Evolutionary conservation across 1,140 invertebrate genomes (phyloP).

Genomic region (Eumaeus atala): DNA sequence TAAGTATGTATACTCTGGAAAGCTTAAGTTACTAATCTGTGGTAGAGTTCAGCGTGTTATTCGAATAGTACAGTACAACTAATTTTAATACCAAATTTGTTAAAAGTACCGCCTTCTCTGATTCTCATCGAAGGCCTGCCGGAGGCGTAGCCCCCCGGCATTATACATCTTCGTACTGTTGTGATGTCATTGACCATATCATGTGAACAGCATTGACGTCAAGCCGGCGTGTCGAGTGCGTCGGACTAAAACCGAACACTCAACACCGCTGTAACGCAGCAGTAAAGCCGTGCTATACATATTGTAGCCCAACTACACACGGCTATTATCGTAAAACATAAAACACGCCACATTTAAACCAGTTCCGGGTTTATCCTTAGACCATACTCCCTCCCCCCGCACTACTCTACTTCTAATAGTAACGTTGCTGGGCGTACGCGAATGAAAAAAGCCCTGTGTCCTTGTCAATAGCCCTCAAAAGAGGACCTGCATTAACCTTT

Average conservation of each 20-base stretch:
- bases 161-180: background rate
- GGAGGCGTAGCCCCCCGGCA: background rate
- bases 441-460: no score
- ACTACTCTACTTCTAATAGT: no score
- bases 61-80: no score
- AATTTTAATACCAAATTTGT: no score
- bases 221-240: constrained; percentile 1
- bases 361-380: background rate
- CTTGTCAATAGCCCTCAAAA: no score
- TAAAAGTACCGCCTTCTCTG: no score
- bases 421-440: no score
- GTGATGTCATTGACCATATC: constrained; percentile 4
- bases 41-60: no score
- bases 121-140: background rate
- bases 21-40: no score
- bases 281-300: background rate
- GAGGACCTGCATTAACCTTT: no score
- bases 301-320: background rate
- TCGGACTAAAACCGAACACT: constrained; percentile 3
- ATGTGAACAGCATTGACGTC: background rate
- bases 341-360: background rate
- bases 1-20: no score
- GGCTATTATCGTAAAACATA: constrained; percentile 1
- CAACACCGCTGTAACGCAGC: constrained; percentile 1
- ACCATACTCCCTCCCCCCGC: no score